These are phyloP conservation scores for Zelostemma sp. DNA, from an alignment of 1,140 invertebrate genomes.

Conservation along the genomic window DNA sequence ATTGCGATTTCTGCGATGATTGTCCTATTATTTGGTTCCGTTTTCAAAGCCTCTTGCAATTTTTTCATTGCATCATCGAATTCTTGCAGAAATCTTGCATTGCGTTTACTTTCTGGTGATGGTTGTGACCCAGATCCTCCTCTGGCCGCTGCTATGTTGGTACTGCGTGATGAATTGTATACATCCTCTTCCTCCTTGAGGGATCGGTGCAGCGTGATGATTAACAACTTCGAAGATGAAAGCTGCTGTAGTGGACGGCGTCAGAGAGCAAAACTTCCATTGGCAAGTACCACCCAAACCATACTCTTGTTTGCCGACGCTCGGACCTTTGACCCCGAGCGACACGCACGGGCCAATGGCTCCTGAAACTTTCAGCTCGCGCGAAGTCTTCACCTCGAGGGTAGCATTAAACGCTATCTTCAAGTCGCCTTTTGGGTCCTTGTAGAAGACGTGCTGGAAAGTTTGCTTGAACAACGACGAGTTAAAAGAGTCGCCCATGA, in stretches of 20 bases:
- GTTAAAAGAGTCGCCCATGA: conserved; percentile 99
- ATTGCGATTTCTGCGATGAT: conserved; percentile 41
- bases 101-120: conserved; percentile 88
- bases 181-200: conserved; percentile 95
- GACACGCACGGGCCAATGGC: conserved; percentile 97
- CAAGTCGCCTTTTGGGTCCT: conserved; percentile 91
- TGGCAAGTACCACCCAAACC: conserved; percentile 97
- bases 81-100: conserved; percentile 51
- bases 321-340: conserved; percentile 88
- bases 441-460: conserved; percentile 96
- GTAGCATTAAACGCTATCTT: conserved; percentile 99
- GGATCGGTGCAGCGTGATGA: conserved; percentile 94
- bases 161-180: conserved; percentile 99
- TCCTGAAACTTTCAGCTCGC: conserved; percentile 92
- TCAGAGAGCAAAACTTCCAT: conserved; percentile 98
- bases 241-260: conserved; percentile 91
- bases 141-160: conserved; percentile 97
- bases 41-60: conserved; percentile 40
- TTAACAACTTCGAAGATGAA: conserved; percentile 99
- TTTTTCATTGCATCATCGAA: conserved; percentile 50
- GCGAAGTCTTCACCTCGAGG: conserved; percentile 94
- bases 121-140: conserved; percentile 96
- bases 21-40: conserved; percentile 37
- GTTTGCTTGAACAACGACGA: conserved; percentile 99
- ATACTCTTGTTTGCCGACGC: conserved; percentile 96